phyloP scores from a whole-genome alignment of 2,797 vertebrate genomes.

The Poeciliopsis turneri region DNA sequence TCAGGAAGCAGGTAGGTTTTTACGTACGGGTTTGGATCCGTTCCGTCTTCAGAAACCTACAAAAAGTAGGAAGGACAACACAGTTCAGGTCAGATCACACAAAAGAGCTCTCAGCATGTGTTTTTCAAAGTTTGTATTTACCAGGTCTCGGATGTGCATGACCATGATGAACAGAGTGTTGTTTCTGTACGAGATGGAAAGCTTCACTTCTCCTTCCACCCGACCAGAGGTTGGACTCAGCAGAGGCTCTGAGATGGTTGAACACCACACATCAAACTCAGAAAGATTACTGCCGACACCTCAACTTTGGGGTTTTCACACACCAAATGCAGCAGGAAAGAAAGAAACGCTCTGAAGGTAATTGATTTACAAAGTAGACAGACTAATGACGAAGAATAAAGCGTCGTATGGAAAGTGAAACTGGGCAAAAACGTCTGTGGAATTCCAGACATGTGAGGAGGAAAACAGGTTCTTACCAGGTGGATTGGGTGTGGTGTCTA shows the following conservation, averaged over 20 bases:
- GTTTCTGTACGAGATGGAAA: slow-evolving; percentile 96
- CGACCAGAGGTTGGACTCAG: slow-evolving; percentile 89
- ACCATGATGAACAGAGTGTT: slow-evolving; percentile 98
- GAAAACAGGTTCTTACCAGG: slow-evolving; percentile 72
- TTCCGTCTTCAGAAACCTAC: slow-evolving; percentile 93
- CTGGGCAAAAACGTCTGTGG: not conserved
- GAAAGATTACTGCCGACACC: not conserved
- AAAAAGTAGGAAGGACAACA: slow-evolving; percentile 1
- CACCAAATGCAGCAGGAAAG: not conserved
- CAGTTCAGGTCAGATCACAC: not conserved
- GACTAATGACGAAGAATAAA: not conserved
- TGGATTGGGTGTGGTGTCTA: slow-evolving; percentile 84
- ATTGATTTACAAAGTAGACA: not conserved
- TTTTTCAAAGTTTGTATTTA: slow-evolving; percentile 62
- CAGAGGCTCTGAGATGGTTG: slow-evolving; percentile 79
- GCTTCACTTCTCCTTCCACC: slow-evolving; percentile 95
- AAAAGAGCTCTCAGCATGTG: not conserved
- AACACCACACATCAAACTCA: slow-evolving; percentile 10
- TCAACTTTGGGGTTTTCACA: not conserved
- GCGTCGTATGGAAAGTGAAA: slow-evolving; percentile 11
- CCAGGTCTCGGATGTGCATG: slow-evolving; percentile 98
- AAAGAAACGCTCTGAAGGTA: not conserved
- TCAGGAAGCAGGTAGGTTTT: slow-evolving; percentile 98
- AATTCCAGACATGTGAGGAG: not conserved
- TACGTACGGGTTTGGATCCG: slow-evolving; percentile 97